Conservation (phyloP, 2,888 invertebrate species). For the Philhelius pedissequus region DNA sequence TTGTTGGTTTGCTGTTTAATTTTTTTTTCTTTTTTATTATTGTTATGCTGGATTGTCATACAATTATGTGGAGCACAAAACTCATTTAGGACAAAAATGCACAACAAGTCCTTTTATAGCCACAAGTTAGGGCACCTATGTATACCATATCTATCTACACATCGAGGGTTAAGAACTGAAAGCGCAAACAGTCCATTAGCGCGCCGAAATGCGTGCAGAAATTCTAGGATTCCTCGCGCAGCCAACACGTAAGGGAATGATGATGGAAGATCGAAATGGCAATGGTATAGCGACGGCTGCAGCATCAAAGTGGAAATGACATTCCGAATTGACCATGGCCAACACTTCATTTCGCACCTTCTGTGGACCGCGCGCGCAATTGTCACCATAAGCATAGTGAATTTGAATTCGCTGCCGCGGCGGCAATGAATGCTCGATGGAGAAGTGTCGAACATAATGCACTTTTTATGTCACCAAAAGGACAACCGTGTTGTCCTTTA, state of each 20-base stretch:
- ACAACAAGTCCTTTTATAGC: constrained; percentile 66
- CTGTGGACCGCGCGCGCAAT: constrained; percentile 14
- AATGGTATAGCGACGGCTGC: background rate
- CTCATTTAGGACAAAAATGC: constrained; percentile 67
- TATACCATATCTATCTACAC: background rate
- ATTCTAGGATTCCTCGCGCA: constrained; percentile 47
- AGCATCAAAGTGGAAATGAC: constrained; percentile 51
- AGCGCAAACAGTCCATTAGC: constrained; percentile 56
- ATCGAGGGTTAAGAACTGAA: background rate
- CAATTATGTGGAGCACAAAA: constrained; percentile 64
- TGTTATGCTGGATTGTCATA: constrained; percentile 47
- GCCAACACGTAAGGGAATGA: constrained; percentile 30
- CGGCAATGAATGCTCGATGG: constrained; percentile 7
- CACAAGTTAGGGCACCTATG: constrained; percentile 14
- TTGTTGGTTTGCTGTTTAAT: constrained; percentile 7
- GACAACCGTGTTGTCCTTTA: constrained; percentile 48
- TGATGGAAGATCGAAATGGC: constrained; percentile 21
- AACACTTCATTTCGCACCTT: constrained; percentile 61
- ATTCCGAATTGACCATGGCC: constrained; percentile 61
- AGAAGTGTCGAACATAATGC: constrained; percentile 54
- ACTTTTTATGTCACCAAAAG: constrained; percentile 58
- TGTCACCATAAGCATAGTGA: too few relatives aligned
- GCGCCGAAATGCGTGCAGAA: background rate
- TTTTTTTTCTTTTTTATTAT: background rate
- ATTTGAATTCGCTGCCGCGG: background rate